A percentile compares a stretch with the other conserved stretches of the same genome.
These are phyloP conservation scores for Crenichthys baileyi DNA, from an alignment of 2,797 vertebrate species.

Conservation along the genomic window DNA sequence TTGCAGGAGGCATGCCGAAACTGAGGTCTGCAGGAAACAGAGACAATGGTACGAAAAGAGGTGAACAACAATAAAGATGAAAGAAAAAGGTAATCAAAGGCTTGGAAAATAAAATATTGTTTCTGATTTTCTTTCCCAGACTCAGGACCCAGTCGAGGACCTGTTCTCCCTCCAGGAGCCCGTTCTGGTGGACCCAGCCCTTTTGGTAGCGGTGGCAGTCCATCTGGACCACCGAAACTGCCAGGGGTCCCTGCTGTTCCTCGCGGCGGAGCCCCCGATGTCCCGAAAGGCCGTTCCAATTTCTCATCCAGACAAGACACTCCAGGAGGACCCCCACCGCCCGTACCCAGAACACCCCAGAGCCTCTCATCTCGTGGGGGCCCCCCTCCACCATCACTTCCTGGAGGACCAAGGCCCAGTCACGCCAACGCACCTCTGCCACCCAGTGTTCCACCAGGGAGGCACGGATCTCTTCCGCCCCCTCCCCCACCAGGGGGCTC, in stretches of 20 bases:
- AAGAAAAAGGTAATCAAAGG: background rate
- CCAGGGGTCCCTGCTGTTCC: constrained; percentile 71
- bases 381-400: constrained; percentile 76
- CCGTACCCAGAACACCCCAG: constrained; percentile 85
- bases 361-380: constrained; percentile 76
- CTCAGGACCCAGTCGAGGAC: constrained; percentile 81
- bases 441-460: constrained; percentile 69
- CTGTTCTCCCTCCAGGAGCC: constrained; percentile 86
- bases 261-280: constrained; percentile 79
- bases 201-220: constrained; percentile 66
- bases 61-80: background rate
- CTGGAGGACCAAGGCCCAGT: constrained; percentile 64
- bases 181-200: constrained; percentile 83
- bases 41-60: constrained; percentile 82
- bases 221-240: constrained; percentile 75
- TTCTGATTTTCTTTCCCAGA: constrained; percentile 75
- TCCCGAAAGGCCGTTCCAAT: constrained; percentile 81
- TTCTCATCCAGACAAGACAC: constrained; percentile 81
- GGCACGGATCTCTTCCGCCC: constrained; percentile 75
- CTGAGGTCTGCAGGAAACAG: constrained; percentile 87
- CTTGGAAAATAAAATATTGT: background rate
- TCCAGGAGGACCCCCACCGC: constrained; percentile 83
- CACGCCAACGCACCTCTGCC: constrained; percentile 56
- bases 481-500: constrained; percentile 75
- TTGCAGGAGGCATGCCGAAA: constrained; percentile 95